These are phyloP conservation scores for Mesembrinibis cayennensis DNA, from an alignment of 2,113 vertebrate species.

Conservation along the genomic window DNA sequence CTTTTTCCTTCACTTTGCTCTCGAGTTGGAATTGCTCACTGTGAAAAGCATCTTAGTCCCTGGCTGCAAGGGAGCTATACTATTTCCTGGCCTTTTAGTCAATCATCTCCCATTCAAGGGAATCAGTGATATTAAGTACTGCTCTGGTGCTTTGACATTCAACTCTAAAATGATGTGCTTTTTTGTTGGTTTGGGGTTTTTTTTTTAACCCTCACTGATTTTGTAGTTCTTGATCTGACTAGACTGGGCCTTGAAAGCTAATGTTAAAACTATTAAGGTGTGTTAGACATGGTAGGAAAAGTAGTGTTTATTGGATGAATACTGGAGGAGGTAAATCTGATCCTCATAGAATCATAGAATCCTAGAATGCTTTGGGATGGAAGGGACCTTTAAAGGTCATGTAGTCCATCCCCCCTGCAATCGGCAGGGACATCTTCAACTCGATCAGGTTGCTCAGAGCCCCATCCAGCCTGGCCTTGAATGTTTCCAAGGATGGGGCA, in stretches of 20 bases:
- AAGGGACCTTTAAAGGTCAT: no score
- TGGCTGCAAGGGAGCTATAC: not conserved
- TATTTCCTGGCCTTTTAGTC: not conserved
- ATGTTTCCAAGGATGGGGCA: no score
- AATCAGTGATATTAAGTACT: not conserved
- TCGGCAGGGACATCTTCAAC: no score
- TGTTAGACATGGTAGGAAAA: not conserved
- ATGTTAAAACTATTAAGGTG: not conserved
- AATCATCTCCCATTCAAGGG: not conserved
- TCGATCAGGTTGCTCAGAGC: no score
- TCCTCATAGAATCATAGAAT: no score
- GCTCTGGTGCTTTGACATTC: not conserved
- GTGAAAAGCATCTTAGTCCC: not conserved
- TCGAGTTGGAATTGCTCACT: not conserved
- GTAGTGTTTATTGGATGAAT: not conserved
- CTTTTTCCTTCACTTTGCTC: not conserved
- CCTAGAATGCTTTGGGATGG: no score
- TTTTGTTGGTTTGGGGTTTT: not conserved
- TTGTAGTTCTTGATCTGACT: not conserved
- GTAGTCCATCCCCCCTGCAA: no score
- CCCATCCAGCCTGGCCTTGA: no score
- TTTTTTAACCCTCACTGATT: not conserved
- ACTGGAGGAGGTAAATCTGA: not conserved
- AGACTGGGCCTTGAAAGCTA: not conserved
- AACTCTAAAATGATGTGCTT: not conserved